Conservation (phyloP, 2,888 invertebrate genomes). For the Limnephilus marmoratus region DNA sequence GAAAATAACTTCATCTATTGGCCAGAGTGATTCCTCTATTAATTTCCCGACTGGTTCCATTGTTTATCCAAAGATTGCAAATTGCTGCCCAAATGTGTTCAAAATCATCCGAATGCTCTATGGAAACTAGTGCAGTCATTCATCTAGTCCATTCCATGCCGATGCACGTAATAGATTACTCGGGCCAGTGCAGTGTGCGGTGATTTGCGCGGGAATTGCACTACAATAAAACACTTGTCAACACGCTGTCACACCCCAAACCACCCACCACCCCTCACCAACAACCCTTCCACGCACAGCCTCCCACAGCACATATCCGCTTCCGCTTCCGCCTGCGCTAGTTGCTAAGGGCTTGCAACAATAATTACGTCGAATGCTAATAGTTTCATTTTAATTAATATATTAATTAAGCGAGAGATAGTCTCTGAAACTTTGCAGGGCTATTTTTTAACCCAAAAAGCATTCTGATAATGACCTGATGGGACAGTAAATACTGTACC, state of each 20-base stretch:
- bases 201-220: conserved; percentile 49
- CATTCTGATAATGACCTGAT: too few species aligned
- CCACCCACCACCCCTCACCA: neutral
- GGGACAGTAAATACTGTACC: too few species aligned
- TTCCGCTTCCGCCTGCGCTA: neutral
- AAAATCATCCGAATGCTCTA: neutral
- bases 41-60: too few species aligned
- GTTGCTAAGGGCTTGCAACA: neutral
- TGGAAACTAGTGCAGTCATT: conserved; percentile 3
- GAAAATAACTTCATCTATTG: too few species aligned
- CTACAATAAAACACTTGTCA: conserved; percentile 59
- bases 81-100: neutral
- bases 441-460: too few species aligned
- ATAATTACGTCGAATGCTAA: neutral
- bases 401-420: too few species aligned
- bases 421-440: too few species aligned
- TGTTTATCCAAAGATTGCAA: too few species aligned
- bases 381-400: neutral
- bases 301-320: conserved; percentile 12
- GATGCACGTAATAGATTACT: conserved; percentile 12
- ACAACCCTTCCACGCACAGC: neutral
- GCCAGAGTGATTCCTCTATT: too few species aligned
- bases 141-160: conserved; percentile 4
- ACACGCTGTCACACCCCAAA: conserved; percentile 45
- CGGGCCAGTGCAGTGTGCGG: conserved; percentile 8